These are phyloP conservation scores for Pygocentrus nattereri DNA, from an alignment of 2,797 vertebrate genomes.

Conservation along the genomic window DNA sequence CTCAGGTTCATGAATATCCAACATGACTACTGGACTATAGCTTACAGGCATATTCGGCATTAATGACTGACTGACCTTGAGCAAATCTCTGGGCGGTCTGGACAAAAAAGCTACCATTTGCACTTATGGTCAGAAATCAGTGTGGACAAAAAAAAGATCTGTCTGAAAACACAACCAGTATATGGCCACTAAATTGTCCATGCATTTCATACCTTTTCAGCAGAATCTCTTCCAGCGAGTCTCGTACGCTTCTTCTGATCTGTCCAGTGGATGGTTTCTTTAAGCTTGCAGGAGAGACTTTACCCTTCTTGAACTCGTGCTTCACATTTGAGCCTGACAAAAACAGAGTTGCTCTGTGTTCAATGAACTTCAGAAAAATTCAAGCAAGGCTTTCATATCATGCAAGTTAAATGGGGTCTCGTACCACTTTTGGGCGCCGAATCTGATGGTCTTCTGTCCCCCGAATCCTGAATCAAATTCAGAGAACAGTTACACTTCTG, in stretches of 20 bases:
- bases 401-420: not conserved
- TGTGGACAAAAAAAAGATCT: too few relatives aligned
- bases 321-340: conserved; percentile 81
- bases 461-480: conserved; percentile 80
- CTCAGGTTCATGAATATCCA: too few relatives aligned
- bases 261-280: conserved; percentile 94
- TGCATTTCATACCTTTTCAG: conserved; percentile 85
- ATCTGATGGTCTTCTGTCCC: conserved; percentile 82
- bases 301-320: conserved; percentile 86
- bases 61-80: too few relatives aligned
- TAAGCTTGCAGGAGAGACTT: conserved; percentile 77
- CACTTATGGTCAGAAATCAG: too few relatives aligned
- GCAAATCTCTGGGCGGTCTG: too few relatives aligned
- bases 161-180: too few relatives aligned
- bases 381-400: not conserved
- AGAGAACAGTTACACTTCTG: not conserved
- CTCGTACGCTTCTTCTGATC: conserved; percentile 94
- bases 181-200: not conserved
- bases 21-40: too few relatives aligned
- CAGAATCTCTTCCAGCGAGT: conserved; percentile 95
- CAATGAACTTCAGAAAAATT: not conserved
- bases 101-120: too few relatives aligned
- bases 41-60: too few relatives aligned
- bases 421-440: conserved; percentile 82
- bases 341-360: conserved; percentile 38